These are phyloP conservation scores for Gymnobelideus leadbeateri DNA, from an alignment of 2,113 vertebrate species.

Conservation along the genomic window DNA sequence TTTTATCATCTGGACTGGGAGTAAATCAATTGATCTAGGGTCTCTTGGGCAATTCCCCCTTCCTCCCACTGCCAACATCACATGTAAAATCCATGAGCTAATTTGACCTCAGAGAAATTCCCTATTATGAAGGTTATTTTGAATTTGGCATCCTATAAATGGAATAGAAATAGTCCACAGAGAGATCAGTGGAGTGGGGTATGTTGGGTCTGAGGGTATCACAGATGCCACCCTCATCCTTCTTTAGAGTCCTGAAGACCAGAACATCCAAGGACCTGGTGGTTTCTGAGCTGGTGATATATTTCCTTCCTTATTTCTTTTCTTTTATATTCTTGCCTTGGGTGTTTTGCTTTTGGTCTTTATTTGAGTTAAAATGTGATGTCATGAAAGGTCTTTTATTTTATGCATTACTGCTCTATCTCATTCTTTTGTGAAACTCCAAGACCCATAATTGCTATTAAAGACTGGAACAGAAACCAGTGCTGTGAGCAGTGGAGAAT, in stretches of 20 bases:
- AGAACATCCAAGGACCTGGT: background rate
- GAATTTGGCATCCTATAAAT: background rate
- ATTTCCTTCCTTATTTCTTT: background rate
- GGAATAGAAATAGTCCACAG: background rate
- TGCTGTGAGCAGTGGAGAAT: background rate
- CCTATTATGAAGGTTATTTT: background rate
- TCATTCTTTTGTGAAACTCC: background rate
- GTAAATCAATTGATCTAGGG: background rate
- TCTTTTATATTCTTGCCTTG: background rate
- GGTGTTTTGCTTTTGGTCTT: background rate
- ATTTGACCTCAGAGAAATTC: background rate
- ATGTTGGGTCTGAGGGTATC: background rate
- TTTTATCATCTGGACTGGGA: background rate
- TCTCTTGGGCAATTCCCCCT: background rate
- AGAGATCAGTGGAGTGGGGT: background rate
- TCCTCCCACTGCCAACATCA: too few relatives aligned
- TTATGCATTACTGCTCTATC: background rate
- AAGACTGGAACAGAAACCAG: background rate
- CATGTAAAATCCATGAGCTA: background rate
- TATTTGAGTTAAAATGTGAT: background rate
- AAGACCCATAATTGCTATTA: background rate
- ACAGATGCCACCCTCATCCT: background rate
- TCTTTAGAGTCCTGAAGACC: background rate
- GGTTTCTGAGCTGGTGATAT: background rate
- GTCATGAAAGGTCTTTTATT: background rate